Conservation (phyloP, 2,113 vertebrate species). For the Atractosteus spatula region DNA sequence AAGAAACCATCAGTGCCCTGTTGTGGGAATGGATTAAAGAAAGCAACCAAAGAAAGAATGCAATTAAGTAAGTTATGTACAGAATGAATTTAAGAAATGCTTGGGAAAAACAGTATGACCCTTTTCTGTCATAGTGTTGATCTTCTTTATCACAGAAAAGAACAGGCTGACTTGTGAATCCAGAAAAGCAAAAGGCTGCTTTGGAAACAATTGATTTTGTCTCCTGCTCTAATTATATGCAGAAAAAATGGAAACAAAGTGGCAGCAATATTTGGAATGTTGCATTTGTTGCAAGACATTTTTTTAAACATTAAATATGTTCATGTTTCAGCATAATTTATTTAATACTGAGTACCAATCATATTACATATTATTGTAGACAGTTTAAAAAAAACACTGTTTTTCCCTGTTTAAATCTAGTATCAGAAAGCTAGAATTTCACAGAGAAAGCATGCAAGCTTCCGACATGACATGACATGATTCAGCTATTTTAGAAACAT, state of each 20-base stretch:
- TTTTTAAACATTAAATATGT: too few relatives aligned
- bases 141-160: slow-evolving; percentile 48
- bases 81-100: slow-evolving; percentile 64
- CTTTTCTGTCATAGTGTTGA: slow-evolving; percentile 54
- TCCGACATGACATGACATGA: background rate
- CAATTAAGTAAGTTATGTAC: slow-evolving; percentile 68
- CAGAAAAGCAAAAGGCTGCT: slow-evolving; percentile 63
- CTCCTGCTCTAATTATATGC: too few relatives aligned
- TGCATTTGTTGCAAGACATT: too few relatives aligned
- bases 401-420: too few relatives aligned
- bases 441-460: too few relatives aligned
- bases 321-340: too few relatives aligned
- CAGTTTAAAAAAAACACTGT: too few relatives aligned
- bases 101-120: slow-evolving; percentile 61
- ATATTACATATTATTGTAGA: too few relatives aligned
- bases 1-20: slow-evolving; percentile 32
- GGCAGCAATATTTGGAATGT: too few relatives aligned
- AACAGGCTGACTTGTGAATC: slow-evolving; percentile 51
- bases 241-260: too few relatives aligned
- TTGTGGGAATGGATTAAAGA: slow-evolving; percentile 55
- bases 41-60: slow-evolving; percentile 58
- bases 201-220: slow-evolving; percentile 25
- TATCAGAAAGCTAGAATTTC: too few relatives aligned
- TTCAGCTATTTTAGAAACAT: background rate
- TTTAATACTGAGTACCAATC: too few relatives aligned